phyloP scores from a whole-genome alignment of 1,140 invertebrate species.

The Panagrolaimus sp. region DNA sequence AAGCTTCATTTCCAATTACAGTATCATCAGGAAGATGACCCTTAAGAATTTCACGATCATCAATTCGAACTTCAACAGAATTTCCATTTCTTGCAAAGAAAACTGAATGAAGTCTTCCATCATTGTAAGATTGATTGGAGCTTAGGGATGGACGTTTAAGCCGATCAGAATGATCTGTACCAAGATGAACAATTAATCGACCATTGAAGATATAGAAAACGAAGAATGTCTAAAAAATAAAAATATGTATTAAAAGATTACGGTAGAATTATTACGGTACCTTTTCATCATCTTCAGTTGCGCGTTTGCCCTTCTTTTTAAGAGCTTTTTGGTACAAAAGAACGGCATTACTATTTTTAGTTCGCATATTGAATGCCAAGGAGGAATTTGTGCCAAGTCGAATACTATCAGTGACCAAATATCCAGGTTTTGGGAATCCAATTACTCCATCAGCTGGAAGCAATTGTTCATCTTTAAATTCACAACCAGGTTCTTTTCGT shows the following conservation, averaged over 20 bases:
- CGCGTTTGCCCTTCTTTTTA: slow-evolving; percentile 26
- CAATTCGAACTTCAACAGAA: slow-evolving; percentile 47
- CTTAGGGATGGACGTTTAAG: slow-evolving; percentile 45
- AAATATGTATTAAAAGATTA: neutral
- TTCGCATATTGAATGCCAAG: slow-evolving; percentile 54
- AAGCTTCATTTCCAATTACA: slow-evolving; percentile 36
- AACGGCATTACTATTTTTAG: slow-evolving; percentile 50
- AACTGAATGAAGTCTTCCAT: slow-evolving; percentile 52
- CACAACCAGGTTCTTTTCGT: slow-evolving; percentile 48
- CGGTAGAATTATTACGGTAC: slow-evolving; percentile 18
- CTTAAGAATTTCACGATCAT: slow-evolving; percentile 51
- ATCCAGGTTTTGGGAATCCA: slow-evolving; percentile 50
- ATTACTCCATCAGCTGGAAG: slow-evolving; percentile 42
- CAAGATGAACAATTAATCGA: slow-evolving; percentile 50
- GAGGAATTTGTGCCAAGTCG: slow-evolving; percentile 25
- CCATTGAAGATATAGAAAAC: slow-evolving; percentile 55
- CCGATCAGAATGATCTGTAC: slow-evolving; percentile 39
- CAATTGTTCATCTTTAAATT: slow-evolving; percentile 44
- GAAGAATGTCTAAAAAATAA: slow-evolving; percentile 39
- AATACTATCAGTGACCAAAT: slow-evolving; percentile 35
- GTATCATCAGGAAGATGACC: slow-evolving; percentile 44
- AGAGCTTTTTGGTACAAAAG: slow-evolving; percentile 50
- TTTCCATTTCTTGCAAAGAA: slow-evolving; percentile 48
- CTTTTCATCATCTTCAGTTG: slow-evolving; percentile 15
- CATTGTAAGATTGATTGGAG: slow-evolving; percentile 49